Percentiles rank a stretch among this genome's conserved stretches.
phyloP scores from a whole-genome alignment of 2,113 vertebrate species.

The Ophthalmolycus amberensis region DNA sequence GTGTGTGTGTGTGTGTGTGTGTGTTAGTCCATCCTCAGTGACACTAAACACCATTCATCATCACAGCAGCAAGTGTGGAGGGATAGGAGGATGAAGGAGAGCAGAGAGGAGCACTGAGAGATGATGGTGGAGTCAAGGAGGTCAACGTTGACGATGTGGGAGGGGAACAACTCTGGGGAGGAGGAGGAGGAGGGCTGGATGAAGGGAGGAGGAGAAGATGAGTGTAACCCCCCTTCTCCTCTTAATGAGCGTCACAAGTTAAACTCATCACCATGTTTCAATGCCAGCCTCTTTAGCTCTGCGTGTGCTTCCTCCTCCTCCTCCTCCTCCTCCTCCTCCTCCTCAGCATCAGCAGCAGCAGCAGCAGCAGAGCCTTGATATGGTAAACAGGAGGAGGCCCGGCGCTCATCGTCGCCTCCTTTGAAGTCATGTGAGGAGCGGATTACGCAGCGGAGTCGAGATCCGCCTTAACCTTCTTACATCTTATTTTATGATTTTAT shows the following conservation, averaged over 20 bases:
- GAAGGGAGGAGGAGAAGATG: slow-evolving; percentile 31
- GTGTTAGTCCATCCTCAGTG: slow-evolving; percentile 13
- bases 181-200: not conserved
- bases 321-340: not conserved
- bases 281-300: slow-evolving; percentile 42
- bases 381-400: slow-evolving; percentile 61
- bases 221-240: slow-evolving; percentile 3
- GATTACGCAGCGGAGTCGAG: slow-evolving; percentile 54
- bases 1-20: slow-evolving; percentile 22
- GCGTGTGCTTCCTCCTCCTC: slow-evolving; percentile 27
- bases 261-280: slow-evolving; percentile 51
- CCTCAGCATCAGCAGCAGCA: no score
- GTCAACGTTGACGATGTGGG: not conserved
- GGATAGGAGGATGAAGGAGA: not conserved
- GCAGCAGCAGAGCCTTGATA: slow-evolving; percentile 58
- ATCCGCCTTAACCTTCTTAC: slow-evolving; percentile 65
- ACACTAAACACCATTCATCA: slow-evolving; percentile 59
- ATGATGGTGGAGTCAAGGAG: slow-evolving; percentile 6
- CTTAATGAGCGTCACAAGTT: slow-evolving; percentile 46
- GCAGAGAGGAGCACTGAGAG: slow-evolving; percentile 2
- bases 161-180: slow-evolving; percentile 16
- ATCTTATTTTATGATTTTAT: slow-evolving; percentile 59
- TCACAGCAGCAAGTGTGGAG: slow-evolving; percentile 23
- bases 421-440: slow-evolving; percentile 62
- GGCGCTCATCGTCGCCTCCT: slow-evolving; percentile 54